A percentile compares a stretch with the other conserved stretches of the same genome.
Evolutionary conservation across 2,797 vertebrate genomes (phyloP).

Genomic region (Onychomys leucogaster): DNA sequence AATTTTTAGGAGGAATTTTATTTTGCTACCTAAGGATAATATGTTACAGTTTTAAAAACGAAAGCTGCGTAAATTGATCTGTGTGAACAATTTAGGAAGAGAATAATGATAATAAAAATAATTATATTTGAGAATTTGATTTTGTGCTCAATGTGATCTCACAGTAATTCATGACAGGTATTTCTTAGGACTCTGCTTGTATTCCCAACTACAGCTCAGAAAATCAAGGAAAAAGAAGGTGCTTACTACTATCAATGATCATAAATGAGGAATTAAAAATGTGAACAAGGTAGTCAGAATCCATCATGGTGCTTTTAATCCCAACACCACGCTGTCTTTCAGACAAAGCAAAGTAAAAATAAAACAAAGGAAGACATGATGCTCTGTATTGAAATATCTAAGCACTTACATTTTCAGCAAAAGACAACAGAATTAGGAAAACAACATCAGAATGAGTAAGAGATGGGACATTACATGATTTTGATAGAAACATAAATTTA

Average conservation of each 20-base stretch:
- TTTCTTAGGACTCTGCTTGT: neutral
- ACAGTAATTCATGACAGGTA: neutral
- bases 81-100: neutral
- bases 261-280: neutral
- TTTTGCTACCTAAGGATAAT: conserved; percentile 28
- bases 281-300: neutral
- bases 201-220: neutral
- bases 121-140: neutral
- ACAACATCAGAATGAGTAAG: neutral
- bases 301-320: neutral
- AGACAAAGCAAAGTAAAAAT: neutral
- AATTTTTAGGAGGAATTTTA: conserved; percentile 45
- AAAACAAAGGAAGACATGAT: neutral
- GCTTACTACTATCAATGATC: neutral
- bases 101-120: neutral
- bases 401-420: neutral
- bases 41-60: neutral
- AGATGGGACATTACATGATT: neutral
- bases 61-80: neutral
- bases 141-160: neutral
- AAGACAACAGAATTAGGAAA: neutral
- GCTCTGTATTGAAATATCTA: neutral
- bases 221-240: neutral
- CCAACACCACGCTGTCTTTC: neutral
- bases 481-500: conserved; percentile 24